Conservation (phyloP, 2,797 vertebrate genomes). For the Falco columbarius region DNA sequence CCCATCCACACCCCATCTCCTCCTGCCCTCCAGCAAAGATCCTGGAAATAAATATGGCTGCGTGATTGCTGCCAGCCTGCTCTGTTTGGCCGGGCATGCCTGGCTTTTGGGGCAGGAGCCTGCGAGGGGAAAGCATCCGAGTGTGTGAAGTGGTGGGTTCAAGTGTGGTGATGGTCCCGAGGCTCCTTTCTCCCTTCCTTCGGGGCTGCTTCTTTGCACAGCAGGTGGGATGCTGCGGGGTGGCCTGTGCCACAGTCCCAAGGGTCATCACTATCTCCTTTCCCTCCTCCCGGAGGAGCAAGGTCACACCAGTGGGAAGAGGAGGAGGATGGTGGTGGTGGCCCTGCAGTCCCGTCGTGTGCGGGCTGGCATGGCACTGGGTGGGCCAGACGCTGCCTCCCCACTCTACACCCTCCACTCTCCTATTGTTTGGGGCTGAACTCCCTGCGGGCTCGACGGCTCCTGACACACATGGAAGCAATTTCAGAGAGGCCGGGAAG, state of each 20-base stretch:
- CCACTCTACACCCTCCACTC: background rate
- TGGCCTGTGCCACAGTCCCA: accelerated
- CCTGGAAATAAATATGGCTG: background rate
- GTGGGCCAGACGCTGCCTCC: background rate
- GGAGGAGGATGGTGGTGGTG: background rate
- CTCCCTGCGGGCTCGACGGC: background rate
- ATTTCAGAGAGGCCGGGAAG: background rate
- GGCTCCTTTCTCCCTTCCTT: background rate
- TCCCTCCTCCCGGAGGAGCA: accelerated
- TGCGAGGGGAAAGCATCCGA: background rate
- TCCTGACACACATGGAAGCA: constrained; percentile 7
- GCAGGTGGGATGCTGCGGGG: background rate
- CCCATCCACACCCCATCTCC: background rate
- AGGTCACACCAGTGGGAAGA: accelerated
- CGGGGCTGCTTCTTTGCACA: background rate
- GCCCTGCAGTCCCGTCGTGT: background rate
- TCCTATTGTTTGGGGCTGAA: background rate
- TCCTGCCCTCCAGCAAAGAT: background rate
- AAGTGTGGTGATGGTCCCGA: accelerated
- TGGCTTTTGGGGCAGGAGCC: background rate
- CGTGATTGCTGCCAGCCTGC: background rate
- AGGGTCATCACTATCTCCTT: background rate
- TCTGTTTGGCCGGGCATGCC: background rate
- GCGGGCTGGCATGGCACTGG: background rate
- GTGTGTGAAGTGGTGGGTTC: accelerated